Evolutionary conservation across 2,797 vertebrate genomes (phyloP).

Genomic region (Crax fasciolata): DNA sequence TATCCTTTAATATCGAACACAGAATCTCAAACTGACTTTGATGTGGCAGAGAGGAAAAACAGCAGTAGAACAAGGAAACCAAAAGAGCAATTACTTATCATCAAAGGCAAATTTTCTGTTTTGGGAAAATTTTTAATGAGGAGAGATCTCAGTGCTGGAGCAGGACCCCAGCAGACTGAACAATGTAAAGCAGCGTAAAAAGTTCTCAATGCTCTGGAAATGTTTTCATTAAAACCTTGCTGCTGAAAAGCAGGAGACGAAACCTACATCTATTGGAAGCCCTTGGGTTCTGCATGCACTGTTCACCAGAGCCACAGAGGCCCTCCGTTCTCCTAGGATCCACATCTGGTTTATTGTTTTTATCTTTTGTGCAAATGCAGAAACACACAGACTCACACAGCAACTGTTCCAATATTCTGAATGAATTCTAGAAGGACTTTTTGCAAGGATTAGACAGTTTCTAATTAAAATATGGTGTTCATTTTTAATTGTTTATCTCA

Average conservation of each 20-base stretch:
- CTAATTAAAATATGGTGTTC: neutral
- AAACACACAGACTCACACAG: neutral
- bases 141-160: neutral
- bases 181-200: neutral
- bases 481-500: neutral
- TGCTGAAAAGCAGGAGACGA: neutral
- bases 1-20: neutral
- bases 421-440: neutral
- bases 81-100: neutral
- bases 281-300: fast-evolving
- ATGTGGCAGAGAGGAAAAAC: neutral
- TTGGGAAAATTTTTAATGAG: neutral
- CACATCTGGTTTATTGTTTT: neutral
- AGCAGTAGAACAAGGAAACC: neutral
- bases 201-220: neutral
- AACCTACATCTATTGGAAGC: neutral
- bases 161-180: neutral
- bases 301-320: neutral
- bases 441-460: neutral
- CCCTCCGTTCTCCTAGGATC: neutral
- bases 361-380: neutral
- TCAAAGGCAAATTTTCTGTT: neutral
- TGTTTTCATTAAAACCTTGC: neutral
- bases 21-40: neutral
- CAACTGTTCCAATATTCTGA: neutral